These are phyloP conservation scores for Sanderia malayensis DNA, from an alignment of 30 jellyfish, hydroid and myxozoan genomes.

Conservation along the genomic window DNA sequence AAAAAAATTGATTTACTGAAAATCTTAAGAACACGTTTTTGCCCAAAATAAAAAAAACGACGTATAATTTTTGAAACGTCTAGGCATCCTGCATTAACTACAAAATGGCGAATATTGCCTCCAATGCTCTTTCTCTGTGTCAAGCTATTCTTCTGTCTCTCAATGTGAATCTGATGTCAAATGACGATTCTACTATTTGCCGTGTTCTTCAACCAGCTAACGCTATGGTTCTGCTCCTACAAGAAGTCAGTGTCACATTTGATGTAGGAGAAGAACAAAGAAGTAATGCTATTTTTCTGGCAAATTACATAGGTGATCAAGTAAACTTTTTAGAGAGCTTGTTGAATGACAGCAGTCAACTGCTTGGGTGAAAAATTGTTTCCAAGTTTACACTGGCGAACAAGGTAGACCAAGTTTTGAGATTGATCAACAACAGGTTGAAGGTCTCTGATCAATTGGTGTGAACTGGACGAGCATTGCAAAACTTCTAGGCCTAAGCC, in stretches of 20 bases:
- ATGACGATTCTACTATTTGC: neutral
- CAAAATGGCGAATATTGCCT: constrained; percentile 14
- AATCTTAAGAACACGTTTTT: too few species aligned
- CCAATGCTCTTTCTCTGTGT: constrained; percentile 10
- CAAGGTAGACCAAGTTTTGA: constrained; percentile 45
- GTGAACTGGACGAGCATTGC: constrained; percentile 43
- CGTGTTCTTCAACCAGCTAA: constrained; percentile 22
- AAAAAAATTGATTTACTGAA: too few species aligned
- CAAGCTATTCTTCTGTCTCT: constrained; percentile 6
- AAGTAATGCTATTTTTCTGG: neutral
- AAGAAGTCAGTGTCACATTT: constrained; percentile 10
- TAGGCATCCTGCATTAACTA: too few species aligned
- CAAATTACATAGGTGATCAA: constrained; percentile 7
- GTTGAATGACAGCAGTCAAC: neutral
- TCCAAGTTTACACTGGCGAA: constrained; percentile 34
- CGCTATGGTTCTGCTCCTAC: constrained; percentile 5
- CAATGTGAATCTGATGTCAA: too few species aligned
- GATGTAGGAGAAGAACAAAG: constrained; percentile 22
- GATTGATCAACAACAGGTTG: constrained; percentile 36
- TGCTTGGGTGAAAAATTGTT: constrained; percentile 13
- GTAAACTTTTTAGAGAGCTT: constrained; percentile 13
- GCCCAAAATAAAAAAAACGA: too few species aligned
- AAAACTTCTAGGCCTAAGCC: constrained; percentile 20
- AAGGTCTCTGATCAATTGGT: constrained; percentile 53
- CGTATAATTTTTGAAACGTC: too few species aligned